Evolutionary conservation across 2,888 invertebrate species (phyloP), one percentile per base, ranked within the genome.

Genomic region (Cataglyphis albicans): DNA sequence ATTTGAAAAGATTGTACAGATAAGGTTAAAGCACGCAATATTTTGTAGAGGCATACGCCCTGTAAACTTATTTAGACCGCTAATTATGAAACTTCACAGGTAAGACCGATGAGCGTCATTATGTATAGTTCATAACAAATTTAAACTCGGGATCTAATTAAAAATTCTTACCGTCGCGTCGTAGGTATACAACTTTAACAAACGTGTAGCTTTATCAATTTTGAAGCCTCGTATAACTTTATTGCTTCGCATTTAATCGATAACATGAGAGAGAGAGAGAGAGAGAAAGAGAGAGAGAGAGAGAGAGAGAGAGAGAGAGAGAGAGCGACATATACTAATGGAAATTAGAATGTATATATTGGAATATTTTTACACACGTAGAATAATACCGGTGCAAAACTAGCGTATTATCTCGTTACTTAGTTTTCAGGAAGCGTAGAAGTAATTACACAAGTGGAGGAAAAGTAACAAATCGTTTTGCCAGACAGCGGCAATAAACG

Each of bases 401-500:
- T 86, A 82, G 83, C 10, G 32, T 59, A 89, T 89, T 88, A 89
- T 84, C 84, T 86, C 86, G 89, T 90, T 89, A 86, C 85, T 83
- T 82, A 75, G 74, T 84, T 85, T 86, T 65, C 83, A 84, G 82
- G 84, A 72, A 88, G 87, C 89, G 84, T 82, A 88, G 84, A 91
- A 91, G 89, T 92, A 92, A 90, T 92, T 92, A 91, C 90, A 84
- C 90, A 84, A 90, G 87, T 72, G 84, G 68, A 84, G 90, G 87
- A 86, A n/a, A n/a, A 87, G 91, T 90, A 93, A 91, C 92, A 91
- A 92, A 93, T 92, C 90, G 91, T 89, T 91, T 86, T 86, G 78
- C 86, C 83, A 86, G 91, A 92, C 92, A 90, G 88, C 88, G 85
- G 91, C 89, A 91, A 91, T 93, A 92, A 93, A 93, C 88, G 90